Evolutionary conservation across 2,113 vertebrate species (phyloP), one percentile per base, ranked within the genome.

Genomic region (Neolamprologus kungweensis): DNA sequence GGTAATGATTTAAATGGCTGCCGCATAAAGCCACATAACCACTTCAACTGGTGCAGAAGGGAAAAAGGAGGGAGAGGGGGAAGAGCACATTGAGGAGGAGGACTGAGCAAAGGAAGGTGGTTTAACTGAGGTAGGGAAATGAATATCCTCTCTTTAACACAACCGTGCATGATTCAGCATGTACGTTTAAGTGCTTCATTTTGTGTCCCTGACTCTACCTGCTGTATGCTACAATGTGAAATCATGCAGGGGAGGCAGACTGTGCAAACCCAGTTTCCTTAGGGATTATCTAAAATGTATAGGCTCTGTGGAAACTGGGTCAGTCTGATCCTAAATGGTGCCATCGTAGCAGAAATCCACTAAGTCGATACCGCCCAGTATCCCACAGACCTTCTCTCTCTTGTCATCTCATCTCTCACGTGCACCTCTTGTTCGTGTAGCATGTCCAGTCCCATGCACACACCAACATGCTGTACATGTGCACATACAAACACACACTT

Each of bases 1-100:
- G 93, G 94, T 95, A 95, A 95, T 95, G 93, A 95, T 95, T 95
- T 95, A 94, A 94, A 95, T 94, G 93, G 93, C 91, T 92, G 87
- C 91, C 12, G 78, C 87, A 93, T 93, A 91, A 94, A 94, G 89
- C 88, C 91, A 94, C 89, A 91, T 81, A 93, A 88, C 91, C 86
- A 88, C 91, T 92, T 86, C 89, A 88, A 42, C 84, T 80, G 86
- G 88, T 83, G 89, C 89, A 85, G 86, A 88, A 82, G 75, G 63
- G 17, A 55, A 84, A 21, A 85, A 26, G 81, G 83, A 80, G 47
- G 57, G n/a, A 50, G 55, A 31, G 65, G 53, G 37, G 28, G 79
- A 78, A n/a, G 73, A 78, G 26, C 5, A 78, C 73, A 78, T 33
- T 78, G 83, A 81, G 88, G 63, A 71, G 85, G 26, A 84, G 81